phyloP scores from a whole-genome alignment of 2,888 invertebrate genomes.

The Macrosoma leucophasiata region DNA sequence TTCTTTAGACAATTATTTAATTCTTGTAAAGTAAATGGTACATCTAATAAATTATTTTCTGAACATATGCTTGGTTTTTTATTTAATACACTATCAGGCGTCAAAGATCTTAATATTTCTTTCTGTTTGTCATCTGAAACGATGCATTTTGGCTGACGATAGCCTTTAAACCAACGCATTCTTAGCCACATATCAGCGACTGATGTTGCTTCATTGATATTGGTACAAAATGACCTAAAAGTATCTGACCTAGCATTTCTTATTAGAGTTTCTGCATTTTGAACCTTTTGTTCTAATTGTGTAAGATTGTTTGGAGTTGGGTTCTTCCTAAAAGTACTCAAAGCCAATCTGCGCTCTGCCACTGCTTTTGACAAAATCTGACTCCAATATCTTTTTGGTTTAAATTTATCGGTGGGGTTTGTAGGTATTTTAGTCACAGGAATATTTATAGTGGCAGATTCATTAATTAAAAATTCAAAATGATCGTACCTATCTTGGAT shows the following conservation, averaged over 20 bases:
- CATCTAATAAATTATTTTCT: no score
- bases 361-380: constrained; percentile 18
- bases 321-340: constrained; percentile 22
- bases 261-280: constrained; percentile 10
- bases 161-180: constrained; percentile 24
- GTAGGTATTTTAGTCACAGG: constrained; percentile 7
- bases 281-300: constrained; percentile 11
- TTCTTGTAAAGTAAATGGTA: no score
- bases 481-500: not conserved
- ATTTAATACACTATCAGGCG: not conserved
- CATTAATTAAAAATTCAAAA: not conserved
- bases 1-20: no score
- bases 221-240: constrained; percentile 16
- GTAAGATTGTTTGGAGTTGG: constrained; percentile 20
- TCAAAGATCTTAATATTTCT: not conserved
- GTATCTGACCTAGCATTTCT: constrained; percentile 10
- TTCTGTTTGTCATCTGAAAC: not conserved
- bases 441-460: not conserved
- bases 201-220: constrained; percentile 8
- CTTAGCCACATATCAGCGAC: constrained; percentile 17
- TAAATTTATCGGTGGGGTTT: constrained; percentile 19
- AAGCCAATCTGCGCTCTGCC: constrained; percentile 18
- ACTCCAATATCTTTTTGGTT: constrained; percentile 26
- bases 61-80: not conserved
- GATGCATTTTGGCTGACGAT: not conserved